Percentiles rank a stretch among this genome's conserved stretches.
phyloP scores from a whole-genome alignment of 2,888 invertebrate genomes.

The Leptinotarsa haldemani region DNA sequence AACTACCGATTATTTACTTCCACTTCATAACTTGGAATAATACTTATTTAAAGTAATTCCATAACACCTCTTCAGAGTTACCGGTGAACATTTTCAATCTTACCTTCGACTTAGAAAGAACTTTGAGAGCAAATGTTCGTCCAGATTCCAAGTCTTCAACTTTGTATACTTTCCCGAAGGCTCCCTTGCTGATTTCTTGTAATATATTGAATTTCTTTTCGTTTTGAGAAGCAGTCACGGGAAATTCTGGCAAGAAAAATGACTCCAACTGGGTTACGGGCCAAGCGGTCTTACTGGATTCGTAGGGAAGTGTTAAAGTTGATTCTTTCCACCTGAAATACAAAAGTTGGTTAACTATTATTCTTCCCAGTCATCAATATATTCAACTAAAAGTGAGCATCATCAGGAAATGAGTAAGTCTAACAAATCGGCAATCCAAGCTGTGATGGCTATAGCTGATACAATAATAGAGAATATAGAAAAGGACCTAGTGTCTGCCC shows the following conservation, averaged over 20 bases:
- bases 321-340: slow-evolving; percentile 74
- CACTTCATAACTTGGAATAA: no score
- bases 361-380: no score
- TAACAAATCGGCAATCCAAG: no score
- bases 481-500: no score
- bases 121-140: slow-evolving; percentile 86
- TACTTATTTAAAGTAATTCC: neutral
- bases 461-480: no score
- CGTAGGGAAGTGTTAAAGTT: slow-evolving; percentile 71
- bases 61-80: slow-evolving; percentile 4
- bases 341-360: no score
- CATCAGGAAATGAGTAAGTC: no score
- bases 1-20: no score
- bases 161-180: slow-evolving; percentile 91
- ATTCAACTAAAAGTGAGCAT: no score
- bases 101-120: slow-evolving; percentile 83
- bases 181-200: slow-evolving; percentile 85
- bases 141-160: slow-evolving; percentile 75
- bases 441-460: no score
- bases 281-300: slow-evolving; percentile 79
- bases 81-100: slow-evolving; percentile 38
- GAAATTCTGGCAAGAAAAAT: slow-evolving; percentile 90
- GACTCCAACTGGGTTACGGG: slow-evolving; percentile 86
- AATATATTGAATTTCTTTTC: slow-evolving; percentile 75
- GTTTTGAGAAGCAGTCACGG: slow-evolving; percentile 73